Evolutionary conservation across 2,888 invertebrate genomes (phyloP), one percentile per base, ranked within the genome.

Genomic region (Caenorhabditis becei): DNA sequence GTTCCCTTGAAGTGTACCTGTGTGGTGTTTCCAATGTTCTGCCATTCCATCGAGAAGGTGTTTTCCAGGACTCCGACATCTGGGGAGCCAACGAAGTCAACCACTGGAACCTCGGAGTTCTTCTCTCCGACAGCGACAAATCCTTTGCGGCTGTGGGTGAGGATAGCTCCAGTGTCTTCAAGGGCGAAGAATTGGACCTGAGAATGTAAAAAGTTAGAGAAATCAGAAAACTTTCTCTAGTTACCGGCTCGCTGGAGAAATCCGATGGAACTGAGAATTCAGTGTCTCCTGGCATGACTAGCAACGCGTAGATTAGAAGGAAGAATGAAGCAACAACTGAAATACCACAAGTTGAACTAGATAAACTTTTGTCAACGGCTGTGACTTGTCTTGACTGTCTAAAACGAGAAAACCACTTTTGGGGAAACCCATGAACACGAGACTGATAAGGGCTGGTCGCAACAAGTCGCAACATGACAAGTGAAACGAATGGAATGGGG

Each of bases 1-100:
- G 72, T 77, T 28, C 82, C 81, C 63, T 61, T 77, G 80, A 87
- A 88, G 24, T 82, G 80, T n/a, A 88, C 84, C 54, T 86, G 84
- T 51, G 63, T 82, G n/a, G 77, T 80, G n/a, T 77, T 74, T 65
- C 78, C 86, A 41, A 77, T 66, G 28, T 78, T 75, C 18, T 83
- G 79, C 87, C 87, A 87, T 35, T 83, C 75, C 87, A 87, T 87
- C 0, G 80, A 77, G 74, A 87, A 87, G n/a, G 66, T 66, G 63
- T 81, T 81, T 51, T 72, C 77, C 8, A 77, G 26, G 23, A 77
- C 67, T 20, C 77, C 81, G n/a, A 71, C 67, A n/a, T 77, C 80
- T 11, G 74, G 58, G 10, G 54, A 69, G 1, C 20, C 28, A 5
- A 66, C 70, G 23, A 70, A 75, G 59, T 75, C 80, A 0, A 80